Conservation (phyloP, 1,140 invertebrate genomes). For the Leptinotarsa lineolata region DNA sequence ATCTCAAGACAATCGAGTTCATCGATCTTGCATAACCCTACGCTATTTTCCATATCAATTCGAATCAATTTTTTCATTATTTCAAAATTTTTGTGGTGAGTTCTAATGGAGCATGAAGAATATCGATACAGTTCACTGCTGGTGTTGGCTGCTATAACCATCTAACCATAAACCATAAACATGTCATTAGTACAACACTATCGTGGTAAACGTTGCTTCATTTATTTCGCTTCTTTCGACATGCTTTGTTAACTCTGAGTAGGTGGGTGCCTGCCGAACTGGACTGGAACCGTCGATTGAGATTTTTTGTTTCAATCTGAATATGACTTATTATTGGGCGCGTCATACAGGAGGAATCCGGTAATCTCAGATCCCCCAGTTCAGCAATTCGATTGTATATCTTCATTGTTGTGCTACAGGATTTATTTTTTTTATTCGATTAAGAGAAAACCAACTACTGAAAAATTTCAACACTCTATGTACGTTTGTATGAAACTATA, state of each 20-base stretch:
- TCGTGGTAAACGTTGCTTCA: conserved; percentile 23
- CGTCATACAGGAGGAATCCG: not conserved
- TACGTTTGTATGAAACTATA: too few relatives aligned
- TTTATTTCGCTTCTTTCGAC: conserved; percentile 20
- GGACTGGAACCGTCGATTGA: conserved; percentile 3
- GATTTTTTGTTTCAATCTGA: not conserved
- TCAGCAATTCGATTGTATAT: too few relatives aligned
- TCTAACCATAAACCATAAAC: conserved; percentile 32
- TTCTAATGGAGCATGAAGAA: conserved; percentile 30
- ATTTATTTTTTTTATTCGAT: not conserved
- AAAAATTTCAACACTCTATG: too few relatives aligned
- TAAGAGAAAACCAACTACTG: not conserved
- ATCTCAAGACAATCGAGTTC: not conserved
- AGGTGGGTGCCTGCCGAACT: conserved; percentile 19
- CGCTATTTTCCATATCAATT: conserved; percentile 22
- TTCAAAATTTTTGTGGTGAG: conserved; percentile 9
- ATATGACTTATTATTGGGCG: not conserved
- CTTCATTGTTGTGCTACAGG: too few relatives aligned
- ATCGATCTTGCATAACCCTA: conserved; percentile 9
- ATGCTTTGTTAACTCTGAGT: conserved; percentile 31
- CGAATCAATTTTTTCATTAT: conserved; percentile 12
- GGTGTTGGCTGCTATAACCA: conserved; percentile 28
- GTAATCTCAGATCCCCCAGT: too few relatives aligned
- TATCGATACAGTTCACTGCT: conserved; percentile 30
- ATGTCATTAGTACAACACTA: conserved; percentile 26